phyloP scores from a whole-genome alignment of 2,113 vertebrate species.

The Heptranchias perlo region DNA sequence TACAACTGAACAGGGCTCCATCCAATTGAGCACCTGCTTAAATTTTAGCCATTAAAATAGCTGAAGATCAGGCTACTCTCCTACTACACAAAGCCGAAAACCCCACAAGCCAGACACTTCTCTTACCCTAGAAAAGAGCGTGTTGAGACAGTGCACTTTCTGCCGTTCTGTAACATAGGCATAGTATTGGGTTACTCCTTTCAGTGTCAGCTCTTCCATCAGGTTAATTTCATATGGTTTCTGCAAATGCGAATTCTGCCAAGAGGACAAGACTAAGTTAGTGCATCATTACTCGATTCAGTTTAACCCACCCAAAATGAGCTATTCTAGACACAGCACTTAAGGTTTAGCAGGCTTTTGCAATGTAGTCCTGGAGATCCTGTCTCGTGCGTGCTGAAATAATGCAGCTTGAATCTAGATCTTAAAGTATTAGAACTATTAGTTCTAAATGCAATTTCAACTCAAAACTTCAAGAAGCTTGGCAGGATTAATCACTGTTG shows the following conservation, averaged over 20 bases:
- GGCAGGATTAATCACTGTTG: not conserved
- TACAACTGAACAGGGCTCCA: too few species aligned
- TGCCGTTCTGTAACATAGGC: slow-evolving; percentile 97
- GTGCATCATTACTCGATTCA: not conserved
- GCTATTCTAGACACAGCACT: too few species aligned
- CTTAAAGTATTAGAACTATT: not conserved
- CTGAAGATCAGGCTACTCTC: not conserved
- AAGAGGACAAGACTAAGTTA: not conserved
- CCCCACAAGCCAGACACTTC: not conserved
- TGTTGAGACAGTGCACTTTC: slow-evolving; percentile 99
- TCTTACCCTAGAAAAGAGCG: slow-evolving; percentile 92
- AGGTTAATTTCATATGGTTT: slow-evolving; percentile 99
- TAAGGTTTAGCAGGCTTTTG: too few species aligned
- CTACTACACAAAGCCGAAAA: not conserved
- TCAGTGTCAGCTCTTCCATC: slow-evolving; percentile 98
- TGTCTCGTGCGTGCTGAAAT: not conserved
- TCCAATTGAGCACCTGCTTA: not conserved
- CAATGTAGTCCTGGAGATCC: too few species aligned
- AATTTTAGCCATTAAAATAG: not conserved
- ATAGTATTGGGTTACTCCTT: slow-evolving; percentile 99
- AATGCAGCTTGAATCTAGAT: not conserved
- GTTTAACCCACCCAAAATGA: not conserved
- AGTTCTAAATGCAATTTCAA: not conserved
- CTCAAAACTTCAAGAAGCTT: not conserved
- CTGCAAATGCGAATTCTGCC: slow-evolving; percentile 86